These are phyloP conservation scores for Myotis daubentonii DNA, from an alignment of 2,797 vertebrate species.

Conservation along the genomic window DNA sequence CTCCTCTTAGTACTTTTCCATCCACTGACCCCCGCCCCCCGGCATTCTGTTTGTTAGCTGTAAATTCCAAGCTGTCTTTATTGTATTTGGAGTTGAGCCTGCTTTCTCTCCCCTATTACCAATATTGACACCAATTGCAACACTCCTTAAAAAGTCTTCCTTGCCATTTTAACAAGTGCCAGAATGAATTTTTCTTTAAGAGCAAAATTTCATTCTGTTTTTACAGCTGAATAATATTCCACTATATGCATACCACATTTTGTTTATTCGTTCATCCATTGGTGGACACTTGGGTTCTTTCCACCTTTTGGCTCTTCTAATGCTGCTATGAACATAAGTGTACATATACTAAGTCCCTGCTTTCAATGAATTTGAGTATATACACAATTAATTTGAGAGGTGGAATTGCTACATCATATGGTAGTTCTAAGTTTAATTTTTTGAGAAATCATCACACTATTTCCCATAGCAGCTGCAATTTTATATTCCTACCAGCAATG, in stretches of 20 bases:
- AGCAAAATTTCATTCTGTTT: background rate
- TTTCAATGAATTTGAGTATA: background rate
- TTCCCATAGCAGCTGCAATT: background rate
- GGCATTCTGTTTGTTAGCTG: background rate
- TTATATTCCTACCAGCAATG: background rate
- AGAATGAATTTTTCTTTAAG: background rate
- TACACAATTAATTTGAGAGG: background rate
- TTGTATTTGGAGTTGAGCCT: background rate
- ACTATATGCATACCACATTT: background rate
- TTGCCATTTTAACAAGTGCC: background rate
- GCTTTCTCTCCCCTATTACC: background rate
- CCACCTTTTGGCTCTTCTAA: background rate
- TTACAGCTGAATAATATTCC: constrained; percentile 2
- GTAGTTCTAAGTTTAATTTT: background rate
- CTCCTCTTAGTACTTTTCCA: background rate
- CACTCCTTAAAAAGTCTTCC: background rate
- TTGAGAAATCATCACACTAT: background rate
- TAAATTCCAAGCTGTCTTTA: background rate
- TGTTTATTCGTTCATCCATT: background rate
- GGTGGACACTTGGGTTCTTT: background rate
- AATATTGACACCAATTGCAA: background rate
- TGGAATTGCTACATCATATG: background rate
- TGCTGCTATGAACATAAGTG: background rate
- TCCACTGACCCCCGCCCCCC: background rate
- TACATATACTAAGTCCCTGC: background rate